Base-by-base conservation (phyloP, 2,888 invertebrate genomes). In the Scotopteryx bipunctaria region DNA sequence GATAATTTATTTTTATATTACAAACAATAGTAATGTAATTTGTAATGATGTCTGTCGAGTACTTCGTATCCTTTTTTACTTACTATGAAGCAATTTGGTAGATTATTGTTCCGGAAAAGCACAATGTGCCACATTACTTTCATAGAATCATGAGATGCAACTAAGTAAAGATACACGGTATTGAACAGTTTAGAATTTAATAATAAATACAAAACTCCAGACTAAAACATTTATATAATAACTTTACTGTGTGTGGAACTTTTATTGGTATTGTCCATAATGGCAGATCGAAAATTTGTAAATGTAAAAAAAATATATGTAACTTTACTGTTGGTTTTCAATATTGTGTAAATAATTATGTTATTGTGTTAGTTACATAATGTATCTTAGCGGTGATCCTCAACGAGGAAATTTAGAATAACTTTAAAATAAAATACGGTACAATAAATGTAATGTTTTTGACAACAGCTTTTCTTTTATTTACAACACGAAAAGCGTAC, bases 371-470 rank as follows among this genome's bases (percentile, higher is more conserved):
- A 43, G 40, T 54, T 47, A 46, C 46, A 14, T 52, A 42, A 32
- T 42, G 42, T 46, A 42, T 31, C 29, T 27, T 64, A 60, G 57
- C 16, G 36, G 38, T 61, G 41, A 61, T 59, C 59, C 61, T 60
- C 36, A 49, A 49, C 43, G 50, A 54, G 58, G 59, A 57, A 53
- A 36, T 19, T 56, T 59, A 50, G 59, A 58, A 54, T 62, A 43
- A 50, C 40, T 50, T 53, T 60, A 48, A 61, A 50, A 54, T 54
- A 51, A 61, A 60, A 57, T 59, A 64, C 63, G 61, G 64, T 69
- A 66, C 61, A 64, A 63, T 67, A 67, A 63, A 66, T 41, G 41
- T 41, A 31, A 63, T 62, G 61, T 59, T 67, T 64, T 63, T 61
- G 61, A 68, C 50, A 62, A 58, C 55, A 57, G 46, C 8, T 25